Base-by-base conservation (phyloP, 2,797 vertebrate species). In the Mionectes olivaceus region DNA sequence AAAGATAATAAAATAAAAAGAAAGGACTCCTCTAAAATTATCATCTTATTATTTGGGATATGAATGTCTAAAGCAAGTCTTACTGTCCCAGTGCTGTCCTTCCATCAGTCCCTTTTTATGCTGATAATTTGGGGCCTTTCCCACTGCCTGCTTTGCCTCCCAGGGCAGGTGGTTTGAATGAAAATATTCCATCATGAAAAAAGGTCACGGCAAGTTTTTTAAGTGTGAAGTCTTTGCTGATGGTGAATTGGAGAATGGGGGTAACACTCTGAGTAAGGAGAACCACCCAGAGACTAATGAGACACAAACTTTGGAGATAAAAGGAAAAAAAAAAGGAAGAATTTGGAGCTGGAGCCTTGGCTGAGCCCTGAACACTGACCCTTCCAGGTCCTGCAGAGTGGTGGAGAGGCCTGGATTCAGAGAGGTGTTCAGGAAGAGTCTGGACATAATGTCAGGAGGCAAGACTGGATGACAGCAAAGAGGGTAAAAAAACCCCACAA, bases 391-490 rank as follows among this genome's bases (percentile, higher is more conserved):
- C 61, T n/a, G 61, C 61, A 64, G 61, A 25, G 43, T 17, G 61
- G 30, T 8, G 24, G 61, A 44, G 30, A 44, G 41, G 21, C 22
- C 41, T 44, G 61, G 61, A 44, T n/a, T 22, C 61, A 49, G 52
- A 44, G 28, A 43, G 37, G 0, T 44, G 67, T 14, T 92, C 37
- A 53, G 59, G 64, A 78, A 25, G 16, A 70, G 9, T 18, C 60
- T 3, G 60, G 46, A 23, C 55, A 32, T 4, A 9, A 53, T 0
- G 0, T 14, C 47, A 11, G 1, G 16, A 50, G 28, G 27, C 9
- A 13, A 65, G 37, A 37, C 24, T 46, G 7, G 3, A 2, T 13
- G 46, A 28, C 44, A 67, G 9, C 6, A 35, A 43, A 56, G 64
- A 70, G 7, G 5, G 3, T 4, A 37, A 39, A 13, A 39, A 44